Evolutionary conservation across 2,113 vertebrate species (phyloP).

Genomic region (Phylloscopus trochiloides): DNA sequence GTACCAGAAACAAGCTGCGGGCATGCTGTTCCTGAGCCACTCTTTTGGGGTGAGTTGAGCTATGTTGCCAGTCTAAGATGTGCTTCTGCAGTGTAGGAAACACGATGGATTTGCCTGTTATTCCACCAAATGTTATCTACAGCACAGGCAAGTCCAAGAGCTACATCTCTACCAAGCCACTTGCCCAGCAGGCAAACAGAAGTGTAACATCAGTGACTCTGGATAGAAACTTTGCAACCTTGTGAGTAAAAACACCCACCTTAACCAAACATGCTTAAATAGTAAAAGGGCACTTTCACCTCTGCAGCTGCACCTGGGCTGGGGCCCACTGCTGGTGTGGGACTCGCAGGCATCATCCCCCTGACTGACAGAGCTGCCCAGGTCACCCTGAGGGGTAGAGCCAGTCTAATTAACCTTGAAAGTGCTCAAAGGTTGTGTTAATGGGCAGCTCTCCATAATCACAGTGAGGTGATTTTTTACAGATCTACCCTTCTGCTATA

Average conservation of each 20-base stretch:
- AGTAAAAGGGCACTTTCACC: background rate
- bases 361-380: background rate
- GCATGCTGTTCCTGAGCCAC: rapidly evolving
- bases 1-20: background rate
- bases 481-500: background rate
- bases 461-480: background rate
- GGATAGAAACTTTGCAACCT: background rate
- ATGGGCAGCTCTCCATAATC: background rate
- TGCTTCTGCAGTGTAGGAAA: background rate
- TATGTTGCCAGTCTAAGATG: background rate
- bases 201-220: background rate
- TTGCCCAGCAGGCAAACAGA: background rate
- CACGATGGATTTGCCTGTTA: background rate
- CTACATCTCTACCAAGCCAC: background rate
- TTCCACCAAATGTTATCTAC: background rate
- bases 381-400: background rate
- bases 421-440: background rate
- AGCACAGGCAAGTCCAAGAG: background rate
- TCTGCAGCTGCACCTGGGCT: background rate
- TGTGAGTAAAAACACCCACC: background rate
- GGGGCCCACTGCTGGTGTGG: background rate
- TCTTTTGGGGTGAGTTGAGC: background rate
- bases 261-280: background rate
- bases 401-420: background rate
- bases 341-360: background rate